Base-by-base conservation (phyloP, 2,888 invertebrate species). In the Hirtodrosophila duncani region DNA sequence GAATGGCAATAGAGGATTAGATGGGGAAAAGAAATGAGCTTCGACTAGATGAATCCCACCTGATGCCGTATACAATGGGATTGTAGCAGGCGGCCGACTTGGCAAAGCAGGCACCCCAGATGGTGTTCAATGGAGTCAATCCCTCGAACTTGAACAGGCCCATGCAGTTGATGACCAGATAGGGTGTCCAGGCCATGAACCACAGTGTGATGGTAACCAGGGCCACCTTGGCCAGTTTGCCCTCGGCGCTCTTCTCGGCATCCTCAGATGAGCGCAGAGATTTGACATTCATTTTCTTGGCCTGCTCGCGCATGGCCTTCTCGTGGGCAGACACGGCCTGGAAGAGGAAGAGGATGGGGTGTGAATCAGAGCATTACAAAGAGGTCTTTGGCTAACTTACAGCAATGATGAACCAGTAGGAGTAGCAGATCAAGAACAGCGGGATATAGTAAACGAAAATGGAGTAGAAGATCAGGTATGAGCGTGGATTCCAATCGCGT, bases 161-260 rank as follows among this genome's bases (percentile, higher is more conserved):
- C 58, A 92, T 88, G 82, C 89, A 92, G 86, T 95, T 95, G 82
- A 95, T 93, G 42, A 95, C 91, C 64, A 94, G 88, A 82, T 96
- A 96, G 5, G 96, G 96, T 14, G 95, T 94, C 97, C 97, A 97
- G 34, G 96, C 95, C 89, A 95, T 91, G 88, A 96, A 93, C 94
- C 96, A 97, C 67, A 96, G 88, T 0, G 93, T 91, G 78, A 97
- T 94, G 57, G 96, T 96, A 90, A 94, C 94, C 83, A 97, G 88
- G 42, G 97, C 96, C 43, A 97, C 93, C 89, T 95, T 95, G 46
- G 95, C 95, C 69, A 95, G 87, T 89, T 95, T 94, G 86, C 92
- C 93, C 87, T 95, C 95, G 5, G 95, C 94, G 80, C 94, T 94
- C 36, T 93, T 92, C 74, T 91, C 91, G 8, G 91, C 89, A 64